Base-by-base conservation (phyloP, 2,113 vertebrate species). In the Mesocricetus auratus region DNA sequence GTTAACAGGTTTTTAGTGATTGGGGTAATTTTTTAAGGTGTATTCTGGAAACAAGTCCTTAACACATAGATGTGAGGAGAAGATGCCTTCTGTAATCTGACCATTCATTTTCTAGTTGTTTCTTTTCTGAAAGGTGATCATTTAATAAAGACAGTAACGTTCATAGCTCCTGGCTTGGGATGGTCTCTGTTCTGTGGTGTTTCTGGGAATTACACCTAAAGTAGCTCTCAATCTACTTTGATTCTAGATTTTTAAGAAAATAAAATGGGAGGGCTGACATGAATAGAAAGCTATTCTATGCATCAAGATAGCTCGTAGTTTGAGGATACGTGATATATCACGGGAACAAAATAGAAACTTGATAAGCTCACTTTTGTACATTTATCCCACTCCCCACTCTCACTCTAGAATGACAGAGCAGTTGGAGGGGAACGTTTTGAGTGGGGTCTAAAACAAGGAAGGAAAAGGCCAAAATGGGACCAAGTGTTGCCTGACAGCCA, bases 181-280 rank as follows among this genome's bases (percentile, higher is more conserved):
- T 26, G 56, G 7, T 83, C 69, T 90, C 96, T 94, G 42, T 85
- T 77, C n/a, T 89, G 2, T 78, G 31, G 26, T 60, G 5, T 94
- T 79, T 94, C 39, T 94, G 21, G 86, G 94, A 90, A 56, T 5
- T 79, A 29, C 45, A 33, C 31, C n/a, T 58, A 77, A 12, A 89
- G 7, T 89, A 85, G 36, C 36, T 90, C 15, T 42, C 2, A 1
- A 36, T 74, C 71, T 15, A 90, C 7, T 53, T 56, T 74, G 42
- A 88, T 95, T 39, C 10, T 88, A 94, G 95, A 77, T 68, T 78
- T 94, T 85, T 47, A 50, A 47, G 56, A 95, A 39, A 89, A 73
- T 95, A 22, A 83, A 81, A 4, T 94, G 78, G 74, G 81, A 94
- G 42, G 42, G 64, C 21, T 88, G 26, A 74, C 15, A 86, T 19